phyloP scores from a whole-genome alignment of 1,140 invertebrate species.

The Rhagoletis zephyria region DNA sequence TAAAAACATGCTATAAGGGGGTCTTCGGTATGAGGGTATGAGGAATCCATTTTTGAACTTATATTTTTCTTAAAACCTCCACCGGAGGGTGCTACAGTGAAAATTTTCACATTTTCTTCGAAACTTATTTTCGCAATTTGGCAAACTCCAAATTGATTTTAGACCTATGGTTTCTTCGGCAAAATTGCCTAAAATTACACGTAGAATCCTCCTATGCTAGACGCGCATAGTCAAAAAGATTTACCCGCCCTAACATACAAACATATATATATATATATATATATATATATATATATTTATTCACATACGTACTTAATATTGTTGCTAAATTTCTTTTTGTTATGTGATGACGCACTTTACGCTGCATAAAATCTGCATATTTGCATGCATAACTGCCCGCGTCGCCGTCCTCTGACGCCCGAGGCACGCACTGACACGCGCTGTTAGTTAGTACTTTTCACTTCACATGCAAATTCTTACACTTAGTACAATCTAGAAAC shows the following conservation, averaged over 20 bases:
- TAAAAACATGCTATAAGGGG: no score
- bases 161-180: no score
- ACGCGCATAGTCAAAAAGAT: no score
- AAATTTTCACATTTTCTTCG: no score
- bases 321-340: constrained; percentile 50
- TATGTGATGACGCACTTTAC: constrained; percentile 29
- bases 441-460: constrained; percentile 30
- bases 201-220: background rate
- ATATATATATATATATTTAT: background rate
- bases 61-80: no score
- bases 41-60: no score
- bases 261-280: background rate
- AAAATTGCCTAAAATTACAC: background rate
- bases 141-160: no score
- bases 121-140: no score
- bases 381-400: constrained; percentile 27
- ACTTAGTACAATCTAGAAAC: constrained; percentile 28
- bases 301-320: background rate
- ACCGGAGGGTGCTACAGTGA: no score
- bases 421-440: constrained; percentile 14
- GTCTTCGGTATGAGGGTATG: no score
- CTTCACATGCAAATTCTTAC: constrained; percentile 20
- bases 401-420: background rate
- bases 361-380: constrained; percentile 49
- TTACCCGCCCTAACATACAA: no score